A percentile compares a stretch with the other conserved stretches of the same genome.
phyloP scores from a whole-genome alignment of 2,113 vertebrate genomes.

The Uria lomvia region DNA sequence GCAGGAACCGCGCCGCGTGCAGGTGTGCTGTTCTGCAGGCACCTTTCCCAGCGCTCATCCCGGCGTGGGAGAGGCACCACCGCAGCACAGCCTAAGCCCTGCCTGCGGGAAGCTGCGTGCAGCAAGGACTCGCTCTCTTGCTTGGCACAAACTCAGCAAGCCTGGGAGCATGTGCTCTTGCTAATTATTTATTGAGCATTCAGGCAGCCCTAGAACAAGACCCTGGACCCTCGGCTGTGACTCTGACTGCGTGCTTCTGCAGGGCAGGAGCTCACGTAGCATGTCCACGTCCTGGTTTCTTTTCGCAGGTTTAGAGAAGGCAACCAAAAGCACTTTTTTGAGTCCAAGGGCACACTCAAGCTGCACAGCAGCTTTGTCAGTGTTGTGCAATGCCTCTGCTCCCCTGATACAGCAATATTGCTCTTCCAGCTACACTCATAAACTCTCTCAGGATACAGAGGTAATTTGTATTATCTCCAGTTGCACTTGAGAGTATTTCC shows the following conservation, averaged over 20 bases:
- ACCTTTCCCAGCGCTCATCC: neutral
- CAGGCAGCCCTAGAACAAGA: neutral
- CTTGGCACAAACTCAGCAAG: neutral
- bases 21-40: neutral
- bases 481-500: neutral
- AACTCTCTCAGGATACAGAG: neutral
- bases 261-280: neutral
- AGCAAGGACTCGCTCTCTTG: neutral
- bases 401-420: neutral
- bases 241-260: neutral
- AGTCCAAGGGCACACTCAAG: neutral
- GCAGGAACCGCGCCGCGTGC: rapidly evolving
- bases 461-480: neutral
- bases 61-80: neutral
- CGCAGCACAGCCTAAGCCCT: neutral
- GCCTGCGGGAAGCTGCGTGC: neutral
- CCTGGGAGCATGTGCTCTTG: neutral
- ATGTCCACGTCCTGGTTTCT: neutral
- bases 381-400: neutral
- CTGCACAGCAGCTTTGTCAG: neutral
- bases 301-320: neutral
- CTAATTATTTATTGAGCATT: neutral
- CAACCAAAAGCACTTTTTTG: neutral
- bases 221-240: neutral
- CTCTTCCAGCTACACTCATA: neutral